Base-by-base conservation (phyloP, 2,113 vertebrate genomes). In the Pseudopodoces humilis region DNA sequence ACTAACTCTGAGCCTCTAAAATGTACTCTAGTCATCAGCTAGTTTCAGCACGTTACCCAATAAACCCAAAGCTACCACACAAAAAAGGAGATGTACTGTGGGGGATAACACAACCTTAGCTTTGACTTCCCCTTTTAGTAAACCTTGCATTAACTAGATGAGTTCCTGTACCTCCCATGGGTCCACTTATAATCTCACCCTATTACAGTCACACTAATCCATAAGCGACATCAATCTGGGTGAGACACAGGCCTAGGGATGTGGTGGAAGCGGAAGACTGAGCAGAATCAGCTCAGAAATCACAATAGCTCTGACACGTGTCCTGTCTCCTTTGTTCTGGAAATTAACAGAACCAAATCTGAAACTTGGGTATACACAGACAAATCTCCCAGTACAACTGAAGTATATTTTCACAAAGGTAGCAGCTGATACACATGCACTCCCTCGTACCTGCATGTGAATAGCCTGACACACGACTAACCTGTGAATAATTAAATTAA, bases 41-140 rank as follows among this genome's bases (percentile, higher is more conserved):
- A 88, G 39, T 53, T 77, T 58, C 50, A 67, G n/a, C 41, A 44
- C 1, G 1, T 92, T 94, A 93, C 75, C 70, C 56, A 91, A 67
- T 37, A 82, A 82, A 75, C 60, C 56, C 21, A 25, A 94, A 86
- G 83, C 55, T 68, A 88, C 75, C 62, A 82, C 12, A 39, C 70
- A 75, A 68, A 83, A 83, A 81, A 83, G 46, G 2, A 30, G 46
- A 68, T 44, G 58, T 17, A 37, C 37, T 39, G 41, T 20, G 13
- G 13, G 25, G 18, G 19, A 43, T 35, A 70, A 83, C 4, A 55
- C 24, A 64, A 74, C 60, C 65, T 59, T 21, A 67, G 76, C 15
- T 83, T 44, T 43, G 70, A 83, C 71, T 93, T 95, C 84, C 44
- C 46, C 44, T 92, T 96, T 68, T 3, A 2, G 50, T 18, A 85